A percentile compares a stretch with the other conserved stretches of the same genome.
Evolutionary conservation across 2,888 invertebrate species (phyloP).

Genomic region (Geotrupes spiniger): DNA sequence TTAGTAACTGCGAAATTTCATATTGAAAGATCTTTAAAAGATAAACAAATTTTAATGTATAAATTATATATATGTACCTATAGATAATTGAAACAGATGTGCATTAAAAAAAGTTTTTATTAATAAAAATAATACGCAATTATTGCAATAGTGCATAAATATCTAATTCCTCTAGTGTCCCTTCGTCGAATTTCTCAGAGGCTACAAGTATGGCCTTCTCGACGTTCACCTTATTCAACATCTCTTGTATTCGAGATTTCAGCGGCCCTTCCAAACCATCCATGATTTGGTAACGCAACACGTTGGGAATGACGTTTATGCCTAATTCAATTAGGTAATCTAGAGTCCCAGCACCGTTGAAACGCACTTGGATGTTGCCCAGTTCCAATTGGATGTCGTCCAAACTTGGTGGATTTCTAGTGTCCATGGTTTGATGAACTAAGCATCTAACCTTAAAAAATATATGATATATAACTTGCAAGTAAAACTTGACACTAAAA

Average conservation of each 20-base stretch:
- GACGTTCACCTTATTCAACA: slow-evolving; percentile 70
- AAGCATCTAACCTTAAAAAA: slow-evolving; percentile 56
- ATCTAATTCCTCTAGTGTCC: neutral
- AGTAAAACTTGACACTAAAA: neutral
- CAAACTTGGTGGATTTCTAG: slow-evolving; percentile 67
- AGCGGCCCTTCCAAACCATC: slow-evolving; percentile 79
- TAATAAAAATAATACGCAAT: no score
- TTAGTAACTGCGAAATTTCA: no score
- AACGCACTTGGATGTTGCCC: slow-evolving; percentile 80
- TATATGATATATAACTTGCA: neutral
- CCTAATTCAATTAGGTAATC: slow-evolving; percentile 80
- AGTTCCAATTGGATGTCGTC: slow-evolving; percentile 75
- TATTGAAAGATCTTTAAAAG: no score
- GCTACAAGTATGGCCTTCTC: slow-evolving; percentile 71
- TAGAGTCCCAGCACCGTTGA: slow-evolving; percentile 81
- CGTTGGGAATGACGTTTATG: slow-evolving; percentile 79
- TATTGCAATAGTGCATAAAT: no score
- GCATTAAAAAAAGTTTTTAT: no score
- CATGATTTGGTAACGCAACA: slow-evolving; percentile 83
- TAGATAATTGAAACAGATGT: no score
- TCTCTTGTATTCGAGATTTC: slow-evolving; percentile 69
- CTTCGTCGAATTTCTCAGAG: slow-evolving; percentile 63
- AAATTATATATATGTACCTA: no score
- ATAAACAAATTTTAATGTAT: no score
- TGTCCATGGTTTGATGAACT: slow-evolving; percentile 74